Evolutionary conservation across 2,797 vertebrate species (phyloP), one percentile per base, ranked within the genome.

Genomic region (Kryptopterus vitreolus): DNA sequence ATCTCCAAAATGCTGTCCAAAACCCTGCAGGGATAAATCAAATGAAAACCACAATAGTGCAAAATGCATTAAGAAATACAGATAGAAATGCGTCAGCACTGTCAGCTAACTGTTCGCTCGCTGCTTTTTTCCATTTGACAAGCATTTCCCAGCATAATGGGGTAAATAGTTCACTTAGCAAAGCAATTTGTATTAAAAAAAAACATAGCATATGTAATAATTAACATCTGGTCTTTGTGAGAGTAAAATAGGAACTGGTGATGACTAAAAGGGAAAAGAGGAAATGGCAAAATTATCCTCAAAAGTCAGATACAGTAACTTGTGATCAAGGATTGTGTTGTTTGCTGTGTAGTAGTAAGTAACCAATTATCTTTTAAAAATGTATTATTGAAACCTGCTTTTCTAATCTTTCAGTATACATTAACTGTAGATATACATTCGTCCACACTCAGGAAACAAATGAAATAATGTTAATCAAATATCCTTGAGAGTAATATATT

Each of bases 1-100:
- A 12, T 77, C 55, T 52, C 77, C 81, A 52, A 43, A 61, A 59
- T 82, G 77, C 35, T 29, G 0, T 43, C 6, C n/a, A 43, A 43
- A 43, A 66, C 13, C 68, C 13, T 72, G 22, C 80, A 84, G 31
- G 57, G 57, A 8, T 59, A 10, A 61, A 26, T 5, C 13, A 29
- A 4, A 61, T 29, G 26, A 61, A 61, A 61, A 18, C 58, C 13
- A 2, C 29, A 16, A 26, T 29, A 61, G 15, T 29, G 58, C 26
- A 16, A 29, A 24, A 29, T 61, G 29, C 26, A 61, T 61, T 58
- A 13, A 13, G 53, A 55, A 22, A 55, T 22, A 55, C 11, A 58
- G n/a, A 43, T 43, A 43, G 38, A 43, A 43, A 43, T 43, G 38
- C 38, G 7, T 43, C 38, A 0, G 38, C 6, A 10, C 38, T 7